A percentile compares a stretch with the other conserved stretches of the same genome.
Evolutionary conservation across 2,888 invertebrate genomes (phyloP).

Genomic region (Eristalinus sepulchralis): DNA sequence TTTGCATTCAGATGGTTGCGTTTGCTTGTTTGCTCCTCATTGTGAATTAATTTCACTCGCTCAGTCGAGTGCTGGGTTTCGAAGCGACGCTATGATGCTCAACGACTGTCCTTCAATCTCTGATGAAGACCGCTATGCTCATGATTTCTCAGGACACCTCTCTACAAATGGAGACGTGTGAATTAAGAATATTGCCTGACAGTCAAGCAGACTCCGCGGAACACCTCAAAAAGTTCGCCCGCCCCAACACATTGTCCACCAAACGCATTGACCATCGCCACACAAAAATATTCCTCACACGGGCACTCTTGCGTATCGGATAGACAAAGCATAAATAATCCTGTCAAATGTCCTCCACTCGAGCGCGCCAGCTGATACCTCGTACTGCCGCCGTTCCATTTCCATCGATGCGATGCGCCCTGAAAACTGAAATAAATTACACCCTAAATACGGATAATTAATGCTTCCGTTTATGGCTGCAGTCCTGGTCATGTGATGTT

Average conservation of each 20-base stretch:
- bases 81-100: too few species aligned
- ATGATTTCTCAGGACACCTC: too few species aligned
- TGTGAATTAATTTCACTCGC: background rate
- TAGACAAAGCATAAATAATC: constrained; percentile 5
- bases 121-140: too few species aligned
- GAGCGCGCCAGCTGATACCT: constrained; percentile 24
- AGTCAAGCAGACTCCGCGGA: too few species aligned
- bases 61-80: too few species aligned
- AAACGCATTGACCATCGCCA: background rate
- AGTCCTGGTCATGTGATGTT: constrained; percentile 6
- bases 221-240: too few species aligned
- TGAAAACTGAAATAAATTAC: constrained; percentile 24
- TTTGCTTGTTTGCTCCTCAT: background rate
- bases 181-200: too few species aligned
- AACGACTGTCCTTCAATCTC: too few species aligned
- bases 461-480: constrained; percentile 37
- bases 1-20: background rate
- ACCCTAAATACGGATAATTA: constrained; percentile 32
- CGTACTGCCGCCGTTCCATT: background rate
- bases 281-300: constrained; percentile 2
- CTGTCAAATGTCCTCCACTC: background rate
- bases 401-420: constrained; percentile 24
- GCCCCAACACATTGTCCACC: too few species aligned
- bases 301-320: background rate
- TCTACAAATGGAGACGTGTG: too few species aligned